These are phyloP conservation scores for Apis cerana DNA, from an alignment of 1,140 invertebrate species.

Conservation along the genomic window DNA sequence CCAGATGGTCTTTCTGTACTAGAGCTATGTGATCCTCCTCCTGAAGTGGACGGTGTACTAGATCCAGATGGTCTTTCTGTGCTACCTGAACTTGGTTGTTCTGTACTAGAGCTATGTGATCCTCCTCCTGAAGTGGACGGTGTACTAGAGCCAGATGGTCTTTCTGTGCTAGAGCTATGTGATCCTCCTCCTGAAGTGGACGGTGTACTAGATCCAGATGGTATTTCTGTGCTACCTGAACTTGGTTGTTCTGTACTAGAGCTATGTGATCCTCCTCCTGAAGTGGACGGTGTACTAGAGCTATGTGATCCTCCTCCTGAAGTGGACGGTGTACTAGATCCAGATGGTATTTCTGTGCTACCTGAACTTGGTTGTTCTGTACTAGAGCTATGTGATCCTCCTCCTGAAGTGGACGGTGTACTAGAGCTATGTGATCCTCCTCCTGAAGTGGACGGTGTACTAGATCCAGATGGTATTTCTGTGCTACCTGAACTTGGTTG, in stretches of 20 bases:
- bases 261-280: too few species aligned
- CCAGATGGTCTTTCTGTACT: too few species aligned
- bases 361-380: too few species aligned
- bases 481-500: neutral
- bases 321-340: neutral
- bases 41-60: neutral
- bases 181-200: too few species aligned
- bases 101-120: too few species aligned
- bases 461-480: rapidly evolving
- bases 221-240: rapidly evolving
- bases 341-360: neutral
- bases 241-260: too few species aligned
- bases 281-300: too few species aligned
- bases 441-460: neutral
- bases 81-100: too few species aligned
- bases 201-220: neutral
- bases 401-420: too few species aligned
- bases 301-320: rapidly evolving
- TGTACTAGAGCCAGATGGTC: too few species aligned
- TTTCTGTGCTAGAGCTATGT: rapidly evolving
- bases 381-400: too few species aligned
- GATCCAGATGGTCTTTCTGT: rapidly evolving
- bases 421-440: rapidly evolving
- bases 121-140: too few species aligned
- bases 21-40: rapidly evolving